Evolutionary conservation across 2,888 invertebrate genomes (phyloP), one percentile per base, ranked within the genome.

Genomic region (Napeogenes inachia): DNA sequence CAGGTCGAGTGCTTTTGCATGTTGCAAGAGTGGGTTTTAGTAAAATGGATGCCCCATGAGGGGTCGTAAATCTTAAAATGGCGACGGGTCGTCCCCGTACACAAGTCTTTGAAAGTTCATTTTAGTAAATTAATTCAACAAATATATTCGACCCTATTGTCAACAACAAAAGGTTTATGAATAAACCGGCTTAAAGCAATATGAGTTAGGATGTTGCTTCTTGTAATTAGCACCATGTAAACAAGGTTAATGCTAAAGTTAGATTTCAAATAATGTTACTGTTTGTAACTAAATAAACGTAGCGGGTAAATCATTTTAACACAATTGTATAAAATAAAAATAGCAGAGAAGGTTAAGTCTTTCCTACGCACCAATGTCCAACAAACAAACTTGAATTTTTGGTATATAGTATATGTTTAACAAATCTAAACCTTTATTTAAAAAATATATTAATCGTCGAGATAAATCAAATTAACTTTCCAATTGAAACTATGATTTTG

Each of bases 1-100:
- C 75, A 75, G 76, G 75, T 69, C 77, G 82, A 85, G 85, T 85
- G 84, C 84, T 84, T 85, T 85, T 82, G 80, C 84, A 79, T 86
- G 85, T 86, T 79, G 77, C 79, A 77, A 75, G 77, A 81, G 81
- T 78, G 81, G 75, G 76, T 83, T 82, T 79, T 68, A 81, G 80
- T 79, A 78, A 79, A 83, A 84, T 84, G 80, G 81, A 82, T 81
- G 80, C 76, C 75, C 69, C 74, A 69, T 71, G 70, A 73, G 70
- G 69, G 76, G 68, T 80, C 82, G 81, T 85, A 85, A 83, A 85
- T 84, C 81, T 81, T 76, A 74, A 77, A 80, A 81, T 79, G 76
- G 78, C 72, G 79, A 78, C 77, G 77, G 74, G 66, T 57, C 64
- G 72, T 80, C 82, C 81, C 82, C 76, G 81, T 81, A 77, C 82